phyloP scores from a whole-genome alignment of 2,888 invertebrate genomes.

The Plutella xylostella region DNA sequence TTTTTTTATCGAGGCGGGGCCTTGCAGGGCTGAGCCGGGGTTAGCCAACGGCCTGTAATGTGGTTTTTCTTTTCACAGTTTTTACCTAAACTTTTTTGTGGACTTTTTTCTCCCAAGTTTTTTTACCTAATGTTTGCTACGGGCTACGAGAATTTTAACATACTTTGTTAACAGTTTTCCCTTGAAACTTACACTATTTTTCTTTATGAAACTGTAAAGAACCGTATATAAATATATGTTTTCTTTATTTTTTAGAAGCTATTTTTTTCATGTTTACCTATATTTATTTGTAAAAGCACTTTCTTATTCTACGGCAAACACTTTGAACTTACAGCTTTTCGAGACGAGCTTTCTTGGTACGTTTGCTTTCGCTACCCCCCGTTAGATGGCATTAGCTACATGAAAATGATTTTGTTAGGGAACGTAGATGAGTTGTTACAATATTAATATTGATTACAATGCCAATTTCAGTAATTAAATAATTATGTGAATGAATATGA shows the following conservation, averaged over 20 bases:
- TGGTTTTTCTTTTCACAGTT: slow-evolving; percentile 28
- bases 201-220: too few species aligned
- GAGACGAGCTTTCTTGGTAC: not conserved
- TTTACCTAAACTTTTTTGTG: slow-evolving; percentile 39
- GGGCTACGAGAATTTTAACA: too few species aligned
- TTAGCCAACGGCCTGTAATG: slow-evolving; percentile 46
- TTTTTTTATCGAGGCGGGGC: slow-evolving; percentile 65
- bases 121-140: too few species aligned
- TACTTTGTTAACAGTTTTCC: not conserved
- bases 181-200: too few species aligned
- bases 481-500: too few species aligned
- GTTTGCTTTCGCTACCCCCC: slow-evolving; percentile 45
- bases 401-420: not conserved
- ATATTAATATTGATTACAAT: too few species aligned
- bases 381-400: slow-evolving; percentile 44
- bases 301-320: not conserved
- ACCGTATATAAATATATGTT: too few species aligned
- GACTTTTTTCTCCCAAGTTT: slow-evolving; percentile 14
- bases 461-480: too few species aligned
- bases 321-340: not conserved
- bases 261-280: too few species aligned
- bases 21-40: slow-evolving; percentile 52
- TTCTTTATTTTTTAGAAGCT: too few species aligned
- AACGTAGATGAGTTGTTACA: too few species aligned
- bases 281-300: not conserved